These are phyloP conservation scores for Priocnemis perturbator DNA, from an alignment of 2,888 invertebrate species.

Conservation along the genomic window DNA sequence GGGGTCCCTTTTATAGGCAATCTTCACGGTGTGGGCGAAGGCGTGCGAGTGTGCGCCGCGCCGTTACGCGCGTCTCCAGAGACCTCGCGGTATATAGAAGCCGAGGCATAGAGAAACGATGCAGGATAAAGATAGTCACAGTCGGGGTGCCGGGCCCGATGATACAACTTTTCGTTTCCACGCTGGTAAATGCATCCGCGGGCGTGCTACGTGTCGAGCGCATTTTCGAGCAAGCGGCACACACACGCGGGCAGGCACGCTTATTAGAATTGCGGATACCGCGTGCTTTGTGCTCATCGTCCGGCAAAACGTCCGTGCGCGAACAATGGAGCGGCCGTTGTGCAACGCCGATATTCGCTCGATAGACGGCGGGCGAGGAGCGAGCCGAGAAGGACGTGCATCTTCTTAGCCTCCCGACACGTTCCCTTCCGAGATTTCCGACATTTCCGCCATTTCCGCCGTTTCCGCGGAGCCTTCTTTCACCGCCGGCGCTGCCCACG, in stretches of 20 bases:
- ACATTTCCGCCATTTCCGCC: background rate
- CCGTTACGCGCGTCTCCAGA: background rate
- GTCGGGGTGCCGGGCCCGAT: constrained; percentile 62
- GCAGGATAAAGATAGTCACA: constrained; percentile 71
- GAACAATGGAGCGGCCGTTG: constrained; percentile 56
- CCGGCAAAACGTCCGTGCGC: constrained; percentile 65
- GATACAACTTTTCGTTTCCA: constrained; percentile 69
- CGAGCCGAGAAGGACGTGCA: constrained; percentile 16
- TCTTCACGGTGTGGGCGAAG: too few species aligned
- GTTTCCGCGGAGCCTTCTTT: background rate
- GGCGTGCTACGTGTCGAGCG: constrained; percentile 24
- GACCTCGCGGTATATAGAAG: too few species aligned
- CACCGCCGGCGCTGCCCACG: too few species aligned
- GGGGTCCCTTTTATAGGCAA: constrained; percentile 27
- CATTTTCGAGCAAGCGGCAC: constrained; percentile 37
- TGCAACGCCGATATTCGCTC: constrained; percentile 46
- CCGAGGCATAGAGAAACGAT: constrained; percentile 33
- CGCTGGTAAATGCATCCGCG: constrained; percentile 7
- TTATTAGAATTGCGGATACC: constrained; percentile 57
- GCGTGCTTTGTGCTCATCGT: constrained; percentile 66
- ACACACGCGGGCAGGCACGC: constrained; percentile 41
- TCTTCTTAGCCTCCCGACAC: constrained; percentile 4
- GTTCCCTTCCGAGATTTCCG: constrained; percentile 3
- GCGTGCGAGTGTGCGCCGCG: background rate
- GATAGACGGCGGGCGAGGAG: constrained; percentile 23